A percentile compares a stretch with the other conserved stretches of the same genome.
Evolutionary conservation across 2,113 vertebrate genomes (phyloP).

Genomic region (Alexandromys fortis): DNA sequence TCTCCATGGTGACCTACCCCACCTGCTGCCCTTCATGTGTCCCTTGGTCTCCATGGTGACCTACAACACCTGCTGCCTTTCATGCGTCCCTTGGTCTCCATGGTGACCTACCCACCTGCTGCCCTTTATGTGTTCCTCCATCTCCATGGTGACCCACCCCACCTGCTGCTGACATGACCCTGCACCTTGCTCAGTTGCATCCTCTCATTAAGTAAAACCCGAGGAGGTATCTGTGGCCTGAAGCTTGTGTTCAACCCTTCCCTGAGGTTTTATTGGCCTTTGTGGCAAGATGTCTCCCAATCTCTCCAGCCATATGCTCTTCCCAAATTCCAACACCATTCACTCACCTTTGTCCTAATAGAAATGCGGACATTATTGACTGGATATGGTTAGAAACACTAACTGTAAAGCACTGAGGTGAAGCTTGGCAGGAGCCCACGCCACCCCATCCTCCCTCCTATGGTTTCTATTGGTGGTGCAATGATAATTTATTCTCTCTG

Average conservation of each 20-base stretch:
- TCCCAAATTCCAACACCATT: conserved; percentile 1
- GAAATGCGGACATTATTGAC: conserved; percentile 8
- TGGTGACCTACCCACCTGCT: not conserved
- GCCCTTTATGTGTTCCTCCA: no score
- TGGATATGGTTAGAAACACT: not conserved
- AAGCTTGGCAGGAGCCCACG: not conserved
- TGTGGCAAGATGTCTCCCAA: not conserved
- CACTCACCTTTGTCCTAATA: not conserved
- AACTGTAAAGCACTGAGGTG: not conserved
- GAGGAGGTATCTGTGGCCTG: not conserved
- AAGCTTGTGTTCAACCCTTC: not conserved
- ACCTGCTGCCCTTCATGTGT: accelerated
- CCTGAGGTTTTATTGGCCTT: not conserved
- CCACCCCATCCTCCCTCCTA: not conserved
- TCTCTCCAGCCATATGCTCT: not conserved
- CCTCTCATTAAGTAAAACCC: not conserved
- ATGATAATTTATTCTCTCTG: not conserved
- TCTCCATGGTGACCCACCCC: not conserved
- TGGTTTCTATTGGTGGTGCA: not conserved
- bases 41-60: no score
- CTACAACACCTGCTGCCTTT: no score
- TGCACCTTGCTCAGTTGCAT: not conserved
- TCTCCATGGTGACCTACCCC: accelerated
- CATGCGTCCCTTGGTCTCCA: not conserved
- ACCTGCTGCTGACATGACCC: not conserved